phyloP scores from a whole-genome alignment of 1,140 invertebrate species.

The Oedothorax gibbosus region DNA sequence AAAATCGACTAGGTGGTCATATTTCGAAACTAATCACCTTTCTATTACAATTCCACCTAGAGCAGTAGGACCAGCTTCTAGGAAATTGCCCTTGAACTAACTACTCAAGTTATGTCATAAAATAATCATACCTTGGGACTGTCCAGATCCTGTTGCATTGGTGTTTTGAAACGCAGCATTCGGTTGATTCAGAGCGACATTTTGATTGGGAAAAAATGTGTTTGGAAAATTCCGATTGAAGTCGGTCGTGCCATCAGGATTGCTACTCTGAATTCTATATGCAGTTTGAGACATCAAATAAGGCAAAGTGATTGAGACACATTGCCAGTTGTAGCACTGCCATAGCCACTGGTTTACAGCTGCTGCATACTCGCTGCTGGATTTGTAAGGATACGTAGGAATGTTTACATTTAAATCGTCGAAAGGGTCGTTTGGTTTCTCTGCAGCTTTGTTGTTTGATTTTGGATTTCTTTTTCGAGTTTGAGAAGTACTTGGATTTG shows the following conservation, averaged over 20 bases:
- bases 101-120: neutral
- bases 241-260: constrained; percentile 41
- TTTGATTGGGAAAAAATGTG: constrained; percentile 51
- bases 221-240: constrained; percentile 55
- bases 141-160: neutral
- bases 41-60: too few relatives aligned
- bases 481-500: constrained; percentile 8
- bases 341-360: constrained; percentile 64
- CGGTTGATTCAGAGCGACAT: constrained; percentile 7
- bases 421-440: neutral
- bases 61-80: too few relatives aligned
- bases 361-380: constrained; percentile 60
- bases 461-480: neutral
- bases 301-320: constrained; percentile 42
- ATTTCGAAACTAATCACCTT: too few relatives aligned
- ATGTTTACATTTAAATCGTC: constrained; percentile 31
- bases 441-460: neutral
- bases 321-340: constrained; percentile 63
- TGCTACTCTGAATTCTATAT: constrained; percentile 24
- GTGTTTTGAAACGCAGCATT: constrained; percentile 17
- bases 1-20: too few relatives aligned
- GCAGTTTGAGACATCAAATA: constrained; percentile 53
- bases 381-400: constrained; percentile 53
- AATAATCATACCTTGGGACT: neutral
- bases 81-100: too few relatives aligned